Conservation (phyloP, 2,797 vertebrate species). For the Philypnodon macrostomus region DNA sequence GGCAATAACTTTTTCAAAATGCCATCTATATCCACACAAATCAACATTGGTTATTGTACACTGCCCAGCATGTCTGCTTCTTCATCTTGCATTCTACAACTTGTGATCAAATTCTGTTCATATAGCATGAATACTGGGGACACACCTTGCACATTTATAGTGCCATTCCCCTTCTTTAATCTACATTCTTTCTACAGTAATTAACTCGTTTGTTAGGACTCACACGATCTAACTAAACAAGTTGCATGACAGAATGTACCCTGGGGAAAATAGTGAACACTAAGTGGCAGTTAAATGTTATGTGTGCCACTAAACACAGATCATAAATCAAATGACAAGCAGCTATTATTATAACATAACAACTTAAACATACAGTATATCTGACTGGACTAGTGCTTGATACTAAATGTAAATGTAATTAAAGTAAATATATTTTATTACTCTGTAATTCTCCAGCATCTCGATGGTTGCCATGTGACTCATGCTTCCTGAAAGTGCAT, state of each 20-base stretch:
- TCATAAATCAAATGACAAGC: conserved; percentile 3
- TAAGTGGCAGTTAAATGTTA: conserved; percentile 8
- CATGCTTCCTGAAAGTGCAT: conserved; percentile 32
- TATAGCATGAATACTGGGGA: too few species aligned
- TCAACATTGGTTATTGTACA: too few species aligned
- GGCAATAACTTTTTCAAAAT: too few species aligned
- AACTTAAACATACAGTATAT: not conserved
- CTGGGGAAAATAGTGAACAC: not conserved
- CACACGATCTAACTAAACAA: not conserved
- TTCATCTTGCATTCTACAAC: too few species aligned
- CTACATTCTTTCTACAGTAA: too few species aligned
- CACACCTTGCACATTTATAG: too few species aligned
- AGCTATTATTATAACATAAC: conserved; percentile 1
- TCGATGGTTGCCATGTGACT: conserved; percentile 38
- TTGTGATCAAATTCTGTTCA: too few species aligned
- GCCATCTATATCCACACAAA: too few species aligned
- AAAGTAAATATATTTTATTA: conserved; percentile 2
- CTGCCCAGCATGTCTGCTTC: too few species aligned
- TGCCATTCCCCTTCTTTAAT: too few species aligned
- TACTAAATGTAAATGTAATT: not conserved
- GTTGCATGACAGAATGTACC: not conserved
- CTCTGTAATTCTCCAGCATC: conserved; percentile 9
- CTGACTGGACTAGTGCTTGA: not conserved
- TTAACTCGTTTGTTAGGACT: too few species aligned
- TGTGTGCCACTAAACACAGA: not conserved